Base-by-base conservation (phyloP, 2,888 invertebrate genomes). In the Osedax frankpressi region DNA sequence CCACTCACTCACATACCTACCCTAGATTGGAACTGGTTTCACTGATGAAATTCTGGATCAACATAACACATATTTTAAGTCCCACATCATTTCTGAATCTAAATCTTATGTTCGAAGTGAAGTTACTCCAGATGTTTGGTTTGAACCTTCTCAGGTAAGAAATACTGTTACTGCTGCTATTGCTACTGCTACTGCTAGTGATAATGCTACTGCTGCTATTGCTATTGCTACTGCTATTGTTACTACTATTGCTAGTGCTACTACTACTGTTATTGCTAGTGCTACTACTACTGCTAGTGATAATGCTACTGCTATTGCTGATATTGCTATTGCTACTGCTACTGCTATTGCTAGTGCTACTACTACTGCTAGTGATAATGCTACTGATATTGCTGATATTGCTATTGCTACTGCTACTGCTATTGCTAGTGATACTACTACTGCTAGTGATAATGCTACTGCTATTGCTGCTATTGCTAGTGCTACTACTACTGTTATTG, bases 11-110 rank as follows among this genome's bases (percentile, higher is more conserved):
- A 11, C 28, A 62, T 11, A 28, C 30, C 62, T 30, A 30, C n/a
- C 79, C 24, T 78, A 90, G 90, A 90, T 94, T 82, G 93, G 94
- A 75, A 92, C 92, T 75, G 97, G 98, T 71, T 97, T 98, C 86
- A 90, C 89, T 73, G 98, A 98, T 83, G 94, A 94, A 44, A 89
- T 90, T 80, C 87, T 98, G 67, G 89, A 89, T 75, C 87, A 86
- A 14, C 91, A 94, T 82, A 88, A 91, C 0, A 89, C 89, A 65
- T 88, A 89, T 78, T 88, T 98, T 29, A 89, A 91, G 79, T 85
- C 89, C 0, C 90, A 91, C 79, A 85, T 91, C n/a, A 89, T 94
- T 63, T 86, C 88, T 0, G 86, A 87, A 72, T 89, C 94, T 0
- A 90, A 90, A 82, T 88, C 89, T 0, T 85, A 85, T 77, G 84